phyloP scores from a whole-genome alignment of 2,113 vertebrate genomes.

The Lathamus discolor region DNA sequence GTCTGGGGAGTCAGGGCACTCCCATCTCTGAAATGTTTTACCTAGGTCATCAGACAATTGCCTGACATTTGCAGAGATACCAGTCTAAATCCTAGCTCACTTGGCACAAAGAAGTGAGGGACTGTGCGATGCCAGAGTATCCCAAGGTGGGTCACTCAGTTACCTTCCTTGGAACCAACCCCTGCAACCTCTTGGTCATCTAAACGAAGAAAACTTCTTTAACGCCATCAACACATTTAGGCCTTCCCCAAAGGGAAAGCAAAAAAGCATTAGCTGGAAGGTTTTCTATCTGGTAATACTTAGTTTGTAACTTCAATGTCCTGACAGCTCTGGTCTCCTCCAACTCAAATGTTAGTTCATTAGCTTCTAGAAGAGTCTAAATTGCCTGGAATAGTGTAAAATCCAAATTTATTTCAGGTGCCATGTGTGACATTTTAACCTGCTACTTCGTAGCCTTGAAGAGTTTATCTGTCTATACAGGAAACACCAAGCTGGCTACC shows the following conservation, averaged over 20 bases:
- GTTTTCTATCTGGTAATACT: neutral
- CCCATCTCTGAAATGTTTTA: neutral
- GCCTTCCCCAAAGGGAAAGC: neutral
- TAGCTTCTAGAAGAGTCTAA: neutral
- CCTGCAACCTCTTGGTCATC: rapidly evolving
- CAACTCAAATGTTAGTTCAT: neutral
- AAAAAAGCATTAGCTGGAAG: neutral
- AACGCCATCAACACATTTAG: neutral
- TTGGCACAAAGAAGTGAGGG: neutral
- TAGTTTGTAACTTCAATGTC: neutral
- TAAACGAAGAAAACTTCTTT: neutral
- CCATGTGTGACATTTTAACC: neutral
- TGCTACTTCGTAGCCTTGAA: neutral
- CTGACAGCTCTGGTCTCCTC: neutral
- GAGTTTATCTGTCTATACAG: neutral
- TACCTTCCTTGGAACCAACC: neutral
- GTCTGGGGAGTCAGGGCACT: neutral
- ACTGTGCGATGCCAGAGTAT: neutral
- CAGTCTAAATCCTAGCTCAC: neutral
- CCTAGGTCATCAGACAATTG: neutral
- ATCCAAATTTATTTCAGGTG: neutral
- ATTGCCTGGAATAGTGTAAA: neutral
- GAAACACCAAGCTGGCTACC: neutral
- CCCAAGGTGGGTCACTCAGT: neutral
- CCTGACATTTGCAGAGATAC: neutral